Conservation (phyloP, 2,888 invertebrate genomes). For the Microplitis deprimator region DNA sequence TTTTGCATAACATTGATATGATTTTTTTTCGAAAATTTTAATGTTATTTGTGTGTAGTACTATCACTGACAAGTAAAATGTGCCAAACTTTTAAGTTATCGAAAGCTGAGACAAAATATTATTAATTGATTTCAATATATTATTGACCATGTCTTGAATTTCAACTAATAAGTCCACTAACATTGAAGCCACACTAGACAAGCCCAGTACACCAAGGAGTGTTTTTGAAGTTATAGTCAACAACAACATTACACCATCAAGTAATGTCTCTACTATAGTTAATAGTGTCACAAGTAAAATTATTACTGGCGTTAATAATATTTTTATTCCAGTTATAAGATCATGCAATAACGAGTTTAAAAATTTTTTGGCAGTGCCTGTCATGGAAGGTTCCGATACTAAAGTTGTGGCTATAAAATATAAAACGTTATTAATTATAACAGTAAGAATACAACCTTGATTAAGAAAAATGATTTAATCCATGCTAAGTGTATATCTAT, state of each 20-base stretch:
- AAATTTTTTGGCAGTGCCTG: background rate
- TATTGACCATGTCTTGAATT: background rate
- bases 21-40: too few species aligned
- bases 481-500: too few species aligned
- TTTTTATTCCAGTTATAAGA: background rate
- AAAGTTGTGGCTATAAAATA: background rate
- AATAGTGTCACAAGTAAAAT: background rate
- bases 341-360: background rate
- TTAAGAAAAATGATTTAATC: too few species aligned
- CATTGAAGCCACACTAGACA: background rate
- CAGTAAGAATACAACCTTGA: too few species aligned
- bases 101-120: background rate
- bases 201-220: background rate
- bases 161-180: background rate
- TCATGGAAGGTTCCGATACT: background rate
- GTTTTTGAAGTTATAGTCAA: background rate
- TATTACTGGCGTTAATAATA: background rate
- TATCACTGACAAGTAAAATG: too few species aligned
- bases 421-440: constrained; percentile 4
- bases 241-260: background rate
- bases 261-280: background rate
- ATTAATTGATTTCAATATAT: background rate
- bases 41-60: too few species aligned
- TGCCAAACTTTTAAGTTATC: background rate
- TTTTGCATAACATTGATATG: too few species aligned